Evolutionary conservation across 2,888 invertebrate species (phyloP).

Genomic region (Agrenia bidenticulata): DNA sequence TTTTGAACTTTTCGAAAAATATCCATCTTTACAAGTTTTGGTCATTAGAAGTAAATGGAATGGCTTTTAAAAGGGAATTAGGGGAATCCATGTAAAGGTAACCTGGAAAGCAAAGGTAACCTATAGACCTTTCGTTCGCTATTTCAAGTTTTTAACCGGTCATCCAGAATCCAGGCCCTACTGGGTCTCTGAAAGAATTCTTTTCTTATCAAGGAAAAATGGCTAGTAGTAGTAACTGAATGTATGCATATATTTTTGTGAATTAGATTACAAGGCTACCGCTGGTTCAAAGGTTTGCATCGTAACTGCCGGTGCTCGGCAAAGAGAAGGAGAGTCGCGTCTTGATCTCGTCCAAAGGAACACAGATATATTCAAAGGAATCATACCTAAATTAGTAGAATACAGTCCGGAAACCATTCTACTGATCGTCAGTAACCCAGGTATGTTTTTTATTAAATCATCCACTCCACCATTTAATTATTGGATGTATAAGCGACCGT

Average conservation of each 20-base stretch:
- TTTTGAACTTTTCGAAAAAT: not conserved
- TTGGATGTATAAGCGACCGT: too few species aligned
- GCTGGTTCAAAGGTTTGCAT: conserved; percentile 81
- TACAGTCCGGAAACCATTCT: conserved; percentile 84
- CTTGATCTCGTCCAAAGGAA: conserved; percentile 85
- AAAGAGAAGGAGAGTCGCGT: conserved; percentile 85
- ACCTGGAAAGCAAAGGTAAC: too few species aligned
- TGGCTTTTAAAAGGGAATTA: too few species aligned
- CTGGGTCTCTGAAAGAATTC: too few species aligned
- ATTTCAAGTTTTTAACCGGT: too few species aligned
- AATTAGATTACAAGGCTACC: conserved; percentile 72
- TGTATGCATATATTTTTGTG: not conserved
- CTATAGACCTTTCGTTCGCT: too few species aligned
- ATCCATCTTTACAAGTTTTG: too few species aligned
- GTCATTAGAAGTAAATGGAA: too few species aligned
- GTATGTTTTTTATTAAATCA: conserved; percentile 51
- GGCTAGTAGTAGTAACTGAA: not conserved
- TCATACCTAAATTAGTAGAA: conserved; percentile 77
- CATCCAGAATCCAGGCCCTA: too few species aligned
- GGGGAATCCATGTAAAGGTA: too few species aligned
- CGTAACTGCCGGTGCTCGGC: conserved; percentile 87
- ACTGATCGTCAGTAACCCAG: conserved; percentile 85
- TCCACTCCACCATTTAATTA: too few species aligned
- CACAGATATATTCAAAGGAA: conserved; percentile 81
- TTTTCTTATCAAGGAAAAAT: too few species aligned